Conservation (phyloP, 1,140 invertebrate genomes). For the Drosophila arizonae region DNA sequence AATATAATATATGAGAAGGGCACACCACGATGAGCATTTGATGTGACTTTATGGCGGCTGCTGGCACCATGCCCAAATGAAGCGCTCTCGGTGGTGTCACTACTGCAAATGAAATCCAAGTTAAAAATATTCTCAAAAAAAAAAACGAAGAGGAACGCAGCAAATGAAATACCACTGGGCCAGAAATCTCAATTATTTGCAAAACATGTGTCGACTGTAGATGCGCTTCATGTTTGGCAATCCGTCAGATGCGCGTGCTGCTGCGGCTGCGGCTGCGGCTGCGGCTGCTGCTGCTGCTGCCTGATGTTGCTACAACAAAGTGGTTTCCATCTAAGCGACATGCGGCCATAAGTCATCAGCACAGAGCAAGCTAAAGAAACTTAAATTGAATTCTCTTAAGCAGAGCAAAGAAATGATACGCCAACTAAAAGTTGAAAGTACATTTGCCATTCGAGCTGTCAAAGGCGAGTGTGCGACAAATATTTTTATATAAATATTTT, state of each 20-base stretch:
- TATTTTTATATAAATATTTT: constrained; percentile 29
- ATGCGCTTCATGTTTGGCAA: constrained; percentile 61
- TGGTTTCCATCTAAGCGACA: constrained; percentile 51
- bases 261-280: not conserved
- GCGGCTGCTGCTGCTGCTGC: constrained; percentile 14
- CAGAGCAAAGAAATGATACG: constrained; percentile 63
- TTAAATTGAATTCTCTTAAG: constrained; percentile 64
- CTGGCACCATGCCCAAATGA: constrained; percentile 55
- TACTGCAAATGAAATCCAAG: constrained; percentile 58
- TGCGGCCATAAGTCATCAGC: constrained; percentile 49
- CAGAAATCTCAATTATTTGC: constrained; percentile 74
- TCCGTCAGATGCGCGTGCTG: constrained; percentile 71
- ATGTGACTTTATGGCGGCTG: constrained; percentile 34
- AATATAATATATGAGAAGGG: constrained; percentile 14
- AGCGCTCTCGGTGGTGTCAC: constrained; percentile 35
- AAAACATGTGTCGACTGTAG: constrained; percentile 74
- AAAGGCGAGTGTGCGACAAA: not conserved
- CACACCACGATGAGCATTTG: constrained; percentile 30
- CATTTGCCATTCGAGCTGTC: constrained; percentile 8
- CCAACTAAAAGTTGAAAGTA: constrained; percentile 7
- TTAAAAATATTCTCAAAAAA: constrained; percentile 59
- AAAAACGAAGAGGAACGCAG: not conserved
- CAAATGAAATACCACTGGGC: constrained; percentile 16
- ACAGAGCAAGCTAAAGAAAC: constrained; percentile 12
- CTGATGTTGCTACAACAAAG: not conserved